phyloP scores from a whole-genome alignment of 1,140 invertebrate species.

The Lethrus apterus region DNA sequence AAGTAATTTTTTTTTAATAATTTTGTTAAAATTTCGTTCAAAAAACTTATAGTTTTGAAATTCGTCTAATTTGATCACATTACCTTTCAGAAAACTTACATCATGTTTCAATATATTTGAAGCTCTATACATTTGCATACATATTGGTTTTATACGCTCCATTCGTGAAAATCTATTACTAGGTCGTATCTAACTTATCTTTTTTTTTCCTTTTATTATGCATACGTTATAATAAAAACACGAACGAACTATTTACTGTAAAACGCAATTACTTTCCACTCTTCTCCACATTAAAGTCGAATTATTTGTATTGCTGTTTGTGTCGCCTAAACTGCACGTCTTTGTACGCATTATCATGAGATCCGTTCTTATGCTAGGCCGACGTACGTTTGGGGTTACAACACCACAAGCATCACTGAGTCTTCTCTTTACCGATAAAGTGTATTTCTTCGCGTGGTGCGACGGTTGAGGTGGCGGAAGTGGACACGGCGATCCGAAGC shows the following conservation, averaged over 20 bases:
- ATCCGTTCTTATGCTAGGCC: constrained; percentile 78
- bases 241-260: constrained; percentile 13
- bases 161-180: neutral
- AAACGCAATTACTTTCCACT: constrained; percentile 19
- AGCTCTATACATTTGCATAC: too few species aligned
- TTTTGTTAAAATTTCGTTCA: too few species aligned
- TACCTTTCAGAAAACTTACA: too few species aligned
- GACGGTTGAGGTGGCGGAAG: constrained; percentile 55
- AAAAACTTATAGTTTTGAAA: too few species aligned
- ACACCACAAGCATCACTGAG: constrained; percentile 78
- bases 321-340: constrained; percentile 59
- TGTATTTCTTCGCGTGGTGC: constrained; percentile 59
- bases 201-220: neutral
- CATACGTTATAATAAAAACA: neutral
- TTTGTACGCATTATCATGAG: constrained; percentile 78
- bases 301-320: constrained; percentile 20
- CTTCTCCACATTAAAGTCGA: constrained; percentile 23
- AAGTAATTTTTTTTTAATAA: too few species aligned
- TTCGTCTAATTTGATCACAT: too few species aligned
- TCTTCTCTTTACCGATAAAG: constrained; percentile 67
- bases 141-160: neutral
- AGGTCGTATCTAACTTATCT: neutral
- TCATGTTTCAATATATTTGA: too few species aligned
- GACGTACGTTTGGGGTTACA: constrained; percentile 71
- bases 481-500: constrained; percentile 63